Evolutionary conservation across 2,888 invertebrate genomes (phyloP), one percentile per base, ranked within the genome.

Genomic region (Limnephilus auricula): DNA sequence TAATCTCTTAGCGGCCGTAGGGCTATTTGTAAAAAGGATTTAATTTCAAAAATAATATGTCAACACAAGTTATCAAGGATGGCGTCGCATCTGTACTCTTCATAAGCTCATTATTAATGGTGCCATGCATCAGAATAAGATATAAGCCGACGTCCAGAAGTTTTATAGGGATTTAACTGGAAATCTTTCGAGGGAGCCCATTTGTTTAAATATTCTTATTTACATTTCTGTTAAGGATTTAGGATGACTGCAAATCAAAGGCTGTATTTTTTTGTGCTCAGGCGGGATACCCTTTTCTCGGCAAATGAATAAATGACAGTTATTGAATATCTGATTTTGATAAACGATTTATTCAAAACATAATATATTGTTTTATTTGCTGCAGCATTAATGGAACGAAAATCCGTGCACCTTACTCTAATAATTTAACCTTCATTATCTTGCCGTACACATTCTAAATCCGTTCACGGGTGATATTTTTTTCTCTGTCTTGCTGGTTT

Each of bases 81-180:
- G 87, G 87, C 91, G 88, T 91, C 92, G 90, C 90, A 65, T 65
- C n/a, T 65, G 65, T 90, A 90, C 90, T 90, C 90, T 92, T 92
- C 86, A 90, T 92, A 92, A 92, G 90, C 92, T 90, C 86, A 85
- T 92, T 91, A 92, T 91, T 91, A 92, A 92, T 92, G 89, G 87
- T 40, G 50, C 92, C 83, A 92, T 92, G 90, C 90, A 92, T 92
- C 92, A 92, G 92, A 89, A 92, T 92, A 87, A 92, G 80, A 45
- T 88, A 84, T 92, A 92, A 92, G 86, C 91, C 88, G 92, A 92
- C 92, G 92, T 89, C 89, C 90, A 92, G 91, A 86, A 87, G 90
- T 92, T 89, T 90, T 90, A 86, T 32, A 84, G 40, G 90, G 91
- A 92, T 89, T 89, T 82, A 82, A 82, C 80, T 32, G 65, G 32